Evolutionary conservation across 2,113 vertebrate genomes (phyloP), one percentile per base, ranked within the genome.

Genomic region (Ochotona curzoniae): DNA sequence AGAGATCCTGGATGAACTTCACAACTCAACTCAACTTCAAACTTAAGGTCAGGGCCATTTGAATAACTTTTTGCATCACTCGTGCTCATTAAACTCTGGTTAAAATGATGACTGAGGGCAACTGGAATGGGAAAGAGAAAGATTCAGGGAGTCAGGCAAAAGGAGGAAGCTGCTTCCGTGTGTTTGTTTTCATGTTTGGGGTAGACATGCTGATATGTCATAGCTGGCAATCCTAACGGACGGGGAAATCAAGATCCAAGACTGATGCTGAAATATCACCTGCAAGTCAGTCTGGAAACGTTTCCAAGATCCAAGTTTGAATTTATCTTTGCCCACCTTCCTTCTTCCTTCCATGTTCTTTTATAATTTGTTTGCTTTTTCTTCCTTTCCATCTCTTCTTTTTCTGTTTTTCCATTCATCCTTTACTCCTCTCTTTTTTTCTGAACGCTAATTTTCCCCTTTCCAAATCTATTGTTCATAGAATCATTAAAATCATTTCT

Each of bases 1-100:
- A 80, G 86, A 87, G 87, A 35, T 32, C 81, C 30, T 28, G 75
- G 64, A 60, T 91, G 54, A 89, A 85, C 47, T 94, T 94, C 82
- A 35, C 80, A 95, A 87, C 47, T 79, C 76, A 75, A 26, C 18
- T 87, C 91, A 80, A 61, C 60, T 91, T 92, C 84, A 78, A 61
- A 60, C 64, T 67, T 70, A 92, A 75, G 21, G n/a, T 25, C 9
- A 60, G 66, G 83, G 70, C 54, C 64, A 28, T 90, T 75, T 95
- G 79, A 2, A 87, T 74, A 66, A 64, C 12, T 12, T 85, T 30
- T 64, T 8, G 61, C 70, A 79, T 54, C 54, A 25, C 60, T 49
- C 17, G 83, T 3, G 18, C 15, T 8, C n/a, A 49, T 66, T 47
- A 78, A 38, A 44, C 9, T 28, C 61, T 66, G 35, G 90, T 92